Conservation (phyloP, 2,797 vertebrate species). For the Cossypha niveicapilla region DNA sequence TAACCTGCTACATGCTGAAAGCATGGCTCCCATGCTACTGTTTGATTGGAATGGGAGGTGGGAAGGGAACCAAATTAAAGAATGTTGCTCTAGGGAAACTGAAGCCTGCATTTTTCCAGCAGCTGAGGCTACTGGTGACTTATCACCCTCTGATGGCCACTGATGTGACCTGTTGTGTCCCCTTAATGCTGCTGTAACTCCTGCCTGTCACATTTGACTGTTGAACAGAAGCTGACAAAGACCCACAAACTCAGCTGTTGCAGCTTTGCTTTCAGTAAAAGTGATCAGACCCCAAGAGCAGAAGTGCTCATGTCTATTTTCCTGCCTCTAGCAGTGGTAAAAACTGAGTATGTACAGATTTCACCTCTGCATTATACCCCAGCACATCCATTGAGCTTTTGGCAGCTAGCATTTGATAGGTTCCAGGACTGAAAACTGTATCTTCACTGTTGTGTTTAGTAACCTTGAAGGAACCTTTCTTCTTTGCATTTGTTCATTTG, state of each 20-base stretch:
- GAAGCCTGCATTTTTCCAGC: background rate
- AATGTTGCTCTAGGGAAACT: background rate
- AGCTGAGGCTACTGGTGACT: background rate
- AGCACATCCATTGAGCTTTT: background rate
- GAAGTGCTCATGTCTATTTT: background rate
- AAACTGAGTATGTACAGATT: background rate
- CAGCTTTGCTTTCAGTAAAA: background rate
- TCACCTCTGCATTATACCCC: background rate
- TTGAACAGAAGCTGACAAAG: background rate
- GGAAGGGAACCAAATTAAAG: background rate
- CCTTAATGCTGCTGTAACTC: background rate
- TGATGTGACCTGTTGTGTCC: background rate
- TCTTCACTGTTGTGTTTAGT: background rate
- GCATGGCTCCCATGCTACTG: background rate
- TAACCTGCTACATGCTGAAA: background rate
- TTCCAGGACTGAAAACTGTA: background rate
- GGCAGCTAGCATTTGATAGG: background rate
- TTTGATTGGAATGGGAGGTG: background rate
- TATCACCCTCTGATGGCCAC: accelerated
- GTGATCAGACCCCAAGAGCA: background rate
- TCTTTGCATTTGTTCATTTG: background rate
- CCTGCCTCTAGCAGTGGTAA: background rate
- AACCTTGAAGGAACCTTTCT: background rate
- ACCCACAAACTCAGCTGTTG: accelerated
- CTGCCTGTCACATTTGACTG: background rate